Base-by-base conservation (phyloP, 2,113 vertebrate genomes). In the Equus quagga region DNA sequence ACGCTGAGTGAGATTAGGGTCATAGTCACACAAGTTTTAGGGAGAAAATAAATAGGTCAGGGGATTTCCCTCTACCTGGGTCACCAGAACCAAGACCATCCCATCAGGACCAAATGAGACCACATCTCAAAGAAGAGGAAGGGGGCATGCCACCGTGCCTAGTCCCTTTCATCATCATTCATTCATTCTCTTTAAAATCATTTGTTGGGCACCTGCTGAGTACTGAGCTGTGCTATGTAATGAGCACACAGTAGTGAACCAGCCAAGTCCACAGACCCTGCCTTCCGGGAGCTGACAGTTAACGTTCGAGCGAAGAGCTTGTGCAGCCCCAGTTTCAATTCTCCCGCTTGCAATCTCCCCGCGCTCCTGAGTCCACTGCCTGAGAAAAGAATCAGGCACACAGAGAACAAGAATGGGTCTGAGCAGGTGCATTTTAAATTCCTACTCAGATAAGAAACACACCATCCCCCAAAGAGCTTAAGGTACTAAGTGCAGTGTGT, bases 71-170 rank as follows among this genome's bases (percentile, higher is more conserved):
- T 91, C 85, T 80, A 58, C 89, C 70, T 19, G 1, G 44, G 33
- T 72, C 67, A 36, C 44, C 28, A n/a, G 31, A 46, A 54, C 70
- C 13, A 23, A 85, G 69, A 49, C 28, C 54, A n/a, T 18, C n/a
- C 33, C 5, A 56, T 64, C 65, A 84, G 46, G 26, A 72, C 23
- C 41, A 75, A 75, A 0, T 83, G 49, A 26, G 60, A 79, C 8
- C 36, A 73, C 33, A 46, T 41, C 64, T 44, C 46, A 41, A 64
- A 70, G 75, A 58, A n/a, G 17, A 79, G 46, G 33, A 64, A 62
- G 28, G 3, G 2, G 5, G 8, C 31, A 21, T 7, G 11, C 0
- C 19, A 44, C 60, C 31, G 7, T 2, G 49, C 36, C 51, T 17
- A 21, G 41, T 18, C 69, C 51, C n/a, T 24, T 51, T 58, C 6